Evolutionary conservation across 2,797 vertebrate genomes (phyloP), one percentile per base, ranked within the genome.

Genomic region (Dendrocincla tyrannina): DNA sequence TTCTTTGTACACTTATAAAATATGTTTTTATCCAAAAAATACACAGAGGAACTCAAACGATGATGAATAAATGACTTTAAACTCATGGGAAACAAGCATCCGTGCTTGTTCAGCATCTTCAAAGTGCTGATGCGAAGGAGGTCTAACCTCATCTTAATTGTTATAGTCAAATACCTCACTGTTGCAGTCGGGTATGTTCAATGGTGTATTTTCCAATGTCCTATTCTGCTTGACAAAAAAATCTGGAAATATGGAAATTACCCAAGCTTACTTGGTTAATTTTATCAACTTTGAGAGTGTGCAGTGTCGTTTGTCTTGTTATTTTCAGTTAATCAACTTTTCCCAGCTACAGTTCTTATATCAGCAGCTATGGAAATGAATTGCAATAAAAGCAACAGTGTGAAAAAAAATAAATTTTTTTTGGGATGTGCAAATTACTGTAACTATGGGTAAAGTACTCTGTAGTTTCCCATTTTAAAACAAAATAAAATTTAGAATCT

Each of bases 11-110:
- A 66, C 17, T 93, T 94, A 63, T 41, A 80, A 94, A 92, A 92
- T 91, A 83, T 0, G 4, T 15, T 93, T 93, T 89, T 89, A 80
- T 94, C 75, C 73, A 92, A 91, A 92, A 91, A 89, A 92, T 88
- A 91, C 80, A 89, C 10, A 4, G 25, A 44, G 68, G 91, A 83
- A 44, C 53, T 75, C 1, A 2, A 80, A 37, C 47, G 33, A 63
- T 87, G 88, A 63, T 82, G 87, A 85, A 76, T 86, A 79, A 88
- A 66, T 22, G 28, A 10, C 19, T 91, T 89, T 4, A 67, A 85
- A 28, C 46, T 68, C 49, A 74, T 39, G 41, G 73, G 44, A 88
- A 89, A 39, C 5, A 39, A 85, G 37, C 46, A 85, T 68, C 81
- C 19, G 25, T 39, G 39, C 39, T 39, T 39, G 39, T 39, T 39